Evolutionary conservation across 2,888 invertebrate species (phyloP).

Genomic region (Epistrophe grossulariae): DNA sequence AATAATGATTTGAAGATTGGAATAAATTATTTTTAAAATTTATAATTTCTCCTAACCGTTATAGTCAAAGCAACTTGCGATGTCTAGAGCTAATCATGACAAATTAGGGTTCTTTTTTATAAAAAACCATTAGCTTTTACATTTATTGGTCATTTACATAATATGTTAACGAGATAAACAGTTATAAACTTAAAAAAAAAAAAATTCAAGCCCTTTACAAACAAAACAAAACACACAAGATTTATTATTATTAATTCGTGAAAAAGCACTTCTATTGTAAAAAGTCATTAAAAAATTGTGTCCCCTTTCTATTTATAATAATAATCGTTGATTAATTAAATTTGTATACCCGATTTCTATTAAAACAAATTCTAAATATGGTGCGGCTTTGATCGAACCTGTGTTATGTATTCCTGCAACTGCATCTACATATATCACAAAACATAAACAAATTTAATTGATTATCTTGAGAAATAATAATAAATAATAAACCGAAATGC

Average conservation of each 20-base stretch:
- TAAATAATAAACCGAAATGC: too few relatives aligned
- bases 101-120: slow-evolving; percentile 21
- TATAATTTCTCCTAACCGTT: background rate
- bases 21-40: slow-evolving; percentile 21
- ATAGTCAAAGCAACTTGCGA: background rate
- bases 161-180: background rate
- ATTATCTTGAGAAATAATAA: too few relatives aligned
- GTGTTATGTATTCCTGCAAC: too few relatives aligned
- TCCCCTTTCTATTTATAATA: background rate
- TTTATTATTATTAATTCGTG: background rate
- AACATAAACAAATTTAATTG: too few relatives aligned
- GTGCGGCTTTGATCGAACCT: too few relatives aligned
- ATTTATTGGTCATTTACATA: background rate
- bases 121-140: background rate
- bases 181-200: background rate
- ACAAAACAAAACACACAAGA: background rate
- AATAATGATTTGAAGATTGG: background rate
- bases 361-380: too few relatives aligned
- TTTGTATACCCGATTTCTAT: too few relatives aligned
- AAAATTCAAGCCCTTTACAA: background rate
- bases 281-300: background rate
- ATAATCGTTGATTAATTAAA: too few relatives aligned
- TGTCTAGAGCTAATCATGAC: slow-evolving; percentile 36
- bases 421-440: too few relatives aligned
- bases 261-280: background rate